These are phyloP conservation scores for Ceratina japonica DNA, from an alignment of 1,140 invertebrate species.

Conservation along the genomic window DNA sequence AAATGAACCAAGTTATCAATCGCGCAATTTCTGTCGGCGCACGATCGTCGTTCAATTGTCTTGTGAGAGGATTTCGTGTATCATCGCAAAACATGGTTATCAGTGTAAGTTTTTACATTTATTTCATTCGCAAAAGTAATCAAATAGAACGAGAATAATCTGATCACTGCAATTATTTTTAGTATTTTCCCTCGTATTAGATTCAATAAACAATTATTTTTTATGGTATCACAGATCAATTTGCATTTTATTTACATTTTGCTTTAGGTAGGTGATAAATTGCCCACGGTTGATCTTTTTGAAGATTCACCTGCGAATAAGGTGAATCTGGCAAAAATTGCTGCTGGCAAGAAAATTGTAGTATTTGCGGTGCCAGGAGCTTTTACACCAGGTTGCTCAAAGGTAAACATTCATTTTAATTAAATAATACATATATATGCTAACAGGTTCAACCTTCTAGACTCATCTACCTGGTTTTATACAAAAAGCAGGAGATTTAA, in stretches of 20 bases:
- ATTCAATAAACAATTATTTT: too few species aligned
- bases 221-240: not conserved
- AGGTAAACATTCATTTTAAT: conserved; percentile 78
- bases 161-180: too few species aligned
- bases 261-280: conserved; percentile 88
- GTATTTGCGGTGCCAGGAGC: conserved; percentile 96
- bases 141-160: not conserved
- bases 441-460: conserved; percentile 74
- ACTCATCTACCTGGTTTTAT: conserved; percentile 96
- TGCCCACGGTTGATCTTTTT: conserved; percentile 90
- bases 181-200: not conserved
- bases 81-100: conserved; percentile 74
- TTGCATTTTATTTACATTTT: not conserved
- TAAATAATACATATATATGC: too few species aligned
- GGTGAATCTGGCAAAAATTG: conserved; percentile 88
- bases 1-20: conserved; percentile 62
- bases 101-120: conserved; percentile 65
- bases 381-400: conserved; percentile 97
- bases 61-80: conserved; percentile 65
- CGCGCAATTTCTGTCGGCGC: conserved; percentile 49
- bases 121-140: not conserved
- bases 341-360: conserved; percentile 90
- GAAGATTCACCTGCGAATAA: conserved; percentile 92
- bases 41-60: conserved; percentile 55
- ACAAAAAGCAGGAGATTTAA: conserved; percentile 86